Conservation (phyloP, 2,113 vertebrate genomes). For the Vimba vimba region DNA sequence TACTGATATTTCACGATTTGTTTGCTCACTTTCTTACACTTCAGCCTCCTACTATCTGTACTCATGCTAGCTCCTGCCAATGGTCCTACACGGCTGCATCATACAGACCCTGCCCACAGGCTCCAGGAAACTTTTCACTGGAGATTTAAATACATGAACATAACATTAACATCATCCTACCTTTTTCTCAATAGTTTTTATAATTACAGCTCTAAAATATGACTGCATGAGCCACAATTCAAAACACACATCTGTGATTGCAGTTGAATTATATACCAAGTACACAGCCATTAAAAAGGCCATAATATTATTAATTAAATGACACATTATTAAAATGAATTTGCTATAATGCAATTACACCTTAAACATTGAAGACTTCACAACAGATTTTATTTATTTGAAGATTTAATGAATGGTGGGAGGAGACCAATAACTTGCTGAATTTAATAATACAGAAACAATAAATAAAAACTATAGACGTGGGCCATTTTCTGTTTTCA, state of each 20-base stretch:
- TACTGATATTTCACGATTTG: conserved; percentile 68
- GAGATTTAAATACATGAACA: conserved; percentile 5
- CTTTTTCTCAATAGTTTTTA: not conserved
- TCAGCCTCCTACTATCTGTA: conserved; percentile 48
- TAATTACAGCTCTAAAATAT: not conserved
- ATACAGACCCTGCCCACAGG: conserved; percentile 9
- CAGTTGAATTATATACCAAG: not conserved
- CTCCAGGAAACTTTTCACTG: not conserved
- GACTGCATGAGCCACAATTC: not conserved
- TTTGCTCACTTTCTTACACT: conserved; percentile 47
- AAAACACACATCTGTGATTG: not conserved
- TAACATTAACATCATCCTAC: conserved; percentile 1
- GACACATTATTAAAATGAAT: not conserved
- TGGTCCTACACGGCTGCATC: conserved; percentile 16
- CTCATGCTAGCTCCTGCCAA: not conserved
- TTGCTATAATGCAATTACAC: not conserved
- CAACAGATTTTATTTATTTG: not conserved
- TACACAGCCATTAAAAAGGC: not conserved
- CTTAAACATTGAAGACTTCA: not conserved
- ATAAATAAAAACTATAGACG: not conserved
- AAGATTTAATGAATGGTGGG: not conserved
- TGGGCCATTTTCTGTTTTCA: not conserved
- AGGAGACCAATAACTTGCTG: not conserved
- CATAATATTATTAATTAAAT: not conserved
- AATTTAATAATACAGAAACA: not conserved